Percentiles rank a stretch among this genome's conserved stretches.
These are phyloP conservation scores for Aphelinus atriplicis DNA, from an alignment of 1,140 invertebrate species.

Conservation along the genomic window DNA sequence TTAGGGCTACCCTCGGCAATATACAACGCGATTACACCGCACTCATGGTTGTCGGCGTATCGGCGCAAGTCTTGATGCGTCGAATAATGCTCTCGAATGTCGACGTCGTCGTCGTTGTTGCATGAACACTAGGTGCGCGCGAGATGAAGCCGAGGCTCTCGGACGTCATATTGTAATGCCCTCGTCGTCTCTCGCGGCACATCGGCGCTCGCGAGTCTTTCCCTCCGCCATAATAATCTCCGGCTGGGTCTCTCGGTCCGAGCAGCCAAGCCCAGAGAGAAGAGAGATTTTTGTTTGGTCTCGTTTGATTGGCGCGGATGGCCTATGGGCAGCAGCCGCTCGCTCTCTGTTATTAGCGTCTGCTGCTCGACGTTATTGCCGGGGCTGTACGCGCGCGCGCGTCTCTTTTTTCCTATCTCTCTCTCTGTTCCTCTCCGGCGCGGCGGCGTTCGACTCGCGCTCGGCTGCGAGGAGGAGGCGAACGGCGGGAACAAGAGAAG, in stretches of 20 bases:
- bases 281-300: conserved; percentile 62
- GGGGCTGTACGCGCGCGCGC: conserved; percentile 51
- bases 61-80: no score
- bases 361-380: conserved; percentile 66
- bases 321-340: conserved; percentile 64
- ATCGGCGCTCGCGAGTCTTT: conserved; percentile 48
- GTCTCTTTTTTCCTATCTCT: conserved; percentile 50
- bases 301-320: conserved; percentile 64
- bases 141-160: no score
- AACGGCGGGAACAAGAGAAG: conserved; percentile 48
- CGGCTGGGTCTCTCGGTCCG: conserved; percentile 1
- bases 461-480: conserved; percentile 9
- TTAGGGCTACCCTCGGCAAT: no score
- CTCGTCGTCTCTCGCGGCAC: conserved; percentile 28
- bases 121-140: no score
- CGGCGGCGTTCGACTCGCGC: conserved; percentile 11
- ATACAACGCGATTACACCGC: no score
- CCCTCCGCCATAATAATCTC: conserved; percentile 67
- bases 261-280: conserved; percentile 1
- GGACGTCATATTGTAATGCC: no score
- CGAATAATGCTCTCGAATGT: no score
- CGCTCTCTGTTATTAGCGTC: conserved; percentile 67
- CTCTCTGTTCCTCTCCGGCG: conserved; percentile 36
- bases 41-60: no score
- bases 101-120: no score